Evolutionary conservation across 2,113 vertebrate genomes (phyloP).

Genomic region (Tenebrosternarchus preto): DNA sequence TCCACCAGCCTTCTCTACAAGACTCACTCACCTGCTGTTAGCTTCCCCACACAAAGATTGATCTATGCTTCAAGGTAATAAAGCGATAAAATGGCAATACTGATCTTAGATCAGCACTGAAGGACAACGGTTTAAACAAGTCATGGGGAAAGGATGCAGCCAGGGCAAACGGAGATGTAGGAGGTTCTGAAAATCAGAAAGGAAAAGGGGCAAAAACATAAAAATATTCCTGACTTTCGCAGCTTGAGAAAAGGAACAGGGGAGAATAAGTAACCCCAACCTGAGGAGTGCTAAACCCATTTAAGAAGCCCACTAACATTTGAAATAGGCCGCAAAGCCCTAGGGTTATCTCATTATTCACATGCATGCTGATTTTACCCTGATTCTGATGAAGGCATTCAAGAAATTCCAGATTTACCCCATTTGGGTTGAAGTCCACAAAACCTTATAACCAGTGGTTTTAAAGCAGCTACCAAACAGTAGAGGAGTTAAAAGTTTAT

Average conservation of each 20-base stretch:
- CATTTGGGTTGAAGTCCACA: neutral
- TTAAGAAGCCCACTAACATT: constrained; percentile 21
- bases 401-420: neutral
- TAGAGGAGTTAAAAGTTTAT: constrained; percentile 52
- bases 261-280: constrained; percentile 31
- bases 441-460: constrained; percentile 14
- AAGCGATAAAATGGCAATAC: neutral
- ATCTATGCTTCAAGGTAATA: neutral
- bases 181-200: constrained; percentile 2
- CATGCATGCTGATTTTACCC: neutral
- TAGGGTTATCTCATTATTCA: constrained; percentile 19
- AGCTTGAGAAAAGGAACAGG: neutral
- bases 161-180: neutral
- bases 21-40: neutral
- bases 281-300: constrained; percentile 48
- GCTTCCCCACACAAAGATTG: neutral
- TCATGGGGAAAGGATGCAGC: neutral
- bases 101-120: neutral
- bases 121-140: neutral
- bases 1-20: neutral
- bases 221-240: neutral
- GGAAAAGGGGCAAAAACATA: neutral
- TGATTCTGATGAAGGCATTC: neutral
- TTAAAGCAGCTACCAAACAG: constrained; percentile 47
- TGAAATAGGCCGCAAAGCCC: constrained; percentile 48